Base-by-base conservation (phyloP, 2,888 invertebrate species). In the Cerastis leucographa region DNA sequence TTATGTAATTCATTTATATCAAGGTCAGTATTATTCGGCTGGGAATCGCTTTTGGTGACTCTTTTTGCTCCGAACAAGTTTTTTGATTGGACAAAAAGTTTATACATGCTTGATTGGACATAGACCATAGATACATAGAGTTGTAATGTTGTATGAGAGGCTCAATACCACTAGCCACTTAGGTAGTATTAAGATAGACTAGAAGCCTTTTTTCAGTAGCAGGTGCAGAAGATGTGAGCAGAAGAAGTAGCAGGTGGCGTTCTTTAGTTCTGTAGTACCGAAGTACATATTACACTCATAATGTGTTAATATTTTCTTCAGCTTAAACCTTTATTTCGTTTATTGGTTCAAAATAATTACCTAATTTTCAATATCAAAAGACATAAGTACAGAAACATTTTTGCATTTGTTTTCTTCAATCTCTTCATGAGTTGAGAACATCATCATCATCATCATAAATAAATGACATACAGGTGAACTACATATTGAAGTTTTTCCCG, bases 1-100 rank as follows among this genome's bases (percentile, higher is more conserved):
- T n/a, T n/a, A 70, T 74, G 73, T 81, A 70, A 67, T 65, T 51
- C 66, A 83, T 75, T 44, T 78, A 67, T 67, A 71, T 59, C 83
- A 85, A 84, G 86, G 79, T 69, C 62, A 29, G 1, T 5, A 2
- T 61, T 61, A 40, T 59, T 25, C 78, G 70, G 70, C 71, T 83
- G 74, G 25, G 40, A 69, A 72, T 22, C 70, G 22, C 9, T 49
- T 64, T 56, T 70, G 44, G 71, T 54, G 68, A 66, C 46, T 61
- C 14, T 66, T 78, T 83, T 84, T 73, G 69, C 69, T 49, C 12
- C 8, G 22, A 54, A 22, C 42, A 1, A 76, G 69, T 69, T 76
- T 76, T 61, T 35, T 64, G 35, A 12, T 35, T 14, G 0, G 42
- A 56, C 46, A 83, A 70, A 71, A 70, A 61, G 42, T 29, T 46